Evolutionary conservation across 2,797 vertebrate genomes (phyloP).

Genomic region (Phoxinus dragarum): DNA sequence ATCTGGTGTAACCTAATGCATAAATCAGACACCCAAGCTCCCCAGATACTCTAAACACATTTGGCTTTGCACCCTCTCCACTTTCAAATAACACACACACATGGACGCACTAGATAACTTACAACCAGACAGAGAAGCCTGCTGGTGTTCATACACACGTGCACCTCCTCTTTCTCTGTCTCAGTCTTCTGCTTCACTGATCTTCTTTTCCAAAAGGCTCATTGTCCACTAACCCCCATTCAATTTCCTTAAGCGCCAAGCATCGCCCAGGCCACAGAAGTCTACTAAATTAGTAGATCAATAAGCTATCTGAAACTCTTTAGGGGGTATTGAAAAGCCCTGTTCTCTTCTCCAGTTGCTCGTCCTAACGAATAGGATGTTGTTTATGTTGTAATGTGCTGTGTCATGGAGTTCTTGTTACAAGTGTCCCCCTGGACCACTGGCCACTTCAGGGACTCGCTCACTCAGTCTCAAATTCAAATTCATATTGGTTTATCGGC

Average conservation of each 20-base stretch:
- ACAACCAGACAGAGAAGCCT: slow-evolving; percentile 28
- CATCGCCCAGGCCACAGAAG: slow-evolving; percentile 72
- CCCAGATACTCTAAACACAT: slow-evolving; percentile 37
- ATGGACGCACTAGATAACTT: slow-evolving; percentile 1
- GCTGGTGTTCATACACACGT: slow-evolving; percentile 29
- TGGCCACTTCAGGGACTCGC: slow-evolving; percentile 71
- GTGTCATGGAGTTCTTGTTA: slow-evolving; percentile 78
- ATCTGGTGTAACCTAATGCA: slow-evolving; percentile 49
- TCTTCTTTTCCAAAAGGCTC: slow-evolving; percentile 60
- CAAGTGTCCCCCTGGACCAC: slow-evolving; percentile 72
- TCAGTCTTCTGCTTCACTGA: slow-evolving; percentile 48
- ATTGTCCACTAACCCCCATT: slow-evolving; percentile 77
- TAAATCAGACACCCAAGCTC: slow-evolving; percentile 49
- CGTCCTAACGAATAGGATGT: slow-evolving; percentile 86
- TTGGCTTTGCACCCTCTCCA: slow-evolving; percentile 45
- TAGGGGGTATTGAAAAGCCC: slow-evolving; percentile 76
- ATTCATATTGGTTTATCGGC: slow-evolving; percentile 32
- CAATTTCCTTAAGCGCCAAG: slow-evolving; percentile 82
- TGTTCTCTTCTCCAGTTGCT: slow-evolving; percentile 79
- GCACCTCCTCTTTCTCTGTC: slow-evolving; percentile 64
- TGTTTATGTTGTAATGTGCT: slow-evolving; percentile 86
- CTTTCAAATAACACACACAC: slow-evolving; percentile 46
- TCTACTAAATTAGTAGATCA: slow-evolving; percentile 85
- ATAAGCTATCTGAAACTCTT: slow-evolving; percentile 84
- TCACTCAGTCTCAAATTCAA: slow-evolving; percentile 46